phyloP scores from a whole-genome alignment of 2,888 invertebrate genomes.

The Crepidodera aurea region DNA sequence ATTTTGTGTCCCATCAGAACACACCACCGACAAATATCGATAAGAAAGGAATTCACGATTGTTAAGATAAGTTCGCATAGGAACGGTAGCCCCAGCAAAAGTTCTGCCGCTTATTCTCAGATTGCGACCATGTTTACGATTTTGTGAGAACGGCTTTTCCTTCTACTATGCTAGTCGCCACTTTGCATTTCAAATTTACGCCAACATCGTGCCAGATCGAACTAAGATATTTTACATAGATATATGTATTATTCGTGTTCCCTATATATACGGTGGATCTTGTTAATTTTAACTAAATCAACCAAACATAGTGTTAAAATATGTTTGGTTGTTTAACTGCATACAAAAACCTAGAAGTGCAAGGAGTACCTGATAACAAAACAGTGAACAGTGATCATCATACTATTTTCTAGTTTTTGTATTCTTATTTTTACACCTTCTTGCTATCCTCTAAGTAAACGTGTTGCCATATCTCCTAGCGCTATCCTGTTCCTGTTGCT shows the following conservation, averaged over 20 bases:
- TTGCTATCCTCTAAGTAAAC: too few relatives aligned
- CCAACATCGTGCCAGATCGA: conserved; percentile 59
- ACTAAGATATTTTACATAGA: conserved; percentile 58
- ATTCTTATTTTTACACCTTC: too few relatives aligned
- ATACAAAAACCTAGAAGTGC: too few relatives aligned
- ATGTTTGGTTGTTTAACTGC: too few relatives aligned
- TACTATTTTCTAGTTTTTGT: too few relatives aligned
- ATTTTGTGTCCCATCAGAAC: conserved; percentile 8
- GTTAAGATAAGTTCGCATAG: conserved; percentile 50
- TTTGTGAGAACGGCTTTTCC: conserved; percentile 51
- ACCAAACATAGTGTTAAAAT: too few relatives aligned
- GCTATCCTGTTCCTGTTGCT: too few relatives aligned
- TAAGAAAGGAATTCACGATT: conserved; percentile 57
- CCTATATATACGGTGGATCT: not conserved
- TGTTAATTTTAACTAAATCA: too few relatives aligned
- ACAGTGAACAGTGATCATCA: too few relatives aligned
- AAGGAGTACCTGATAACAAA: too few relatives aligned
- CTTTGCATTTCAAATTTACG: conserved; percentile 60
- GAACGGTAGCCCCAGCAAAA: conserved; percentile 51
- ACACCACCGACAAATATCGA: conserved; percentile 39
- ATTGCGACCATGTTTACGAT: conserved; percentile 56
- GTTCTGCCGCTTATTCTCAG: conserved; percentile 25
- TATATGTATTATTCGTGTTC: conserved; percentile 58
- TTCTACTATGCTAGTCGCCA: conserved; percentile 47
- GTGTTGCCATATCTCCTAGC: too few relatives aligned